Base-by-base conservation (phyloP, 1,140 invertebrate species). In the Brachionus asplanchnoidis region DNA sequence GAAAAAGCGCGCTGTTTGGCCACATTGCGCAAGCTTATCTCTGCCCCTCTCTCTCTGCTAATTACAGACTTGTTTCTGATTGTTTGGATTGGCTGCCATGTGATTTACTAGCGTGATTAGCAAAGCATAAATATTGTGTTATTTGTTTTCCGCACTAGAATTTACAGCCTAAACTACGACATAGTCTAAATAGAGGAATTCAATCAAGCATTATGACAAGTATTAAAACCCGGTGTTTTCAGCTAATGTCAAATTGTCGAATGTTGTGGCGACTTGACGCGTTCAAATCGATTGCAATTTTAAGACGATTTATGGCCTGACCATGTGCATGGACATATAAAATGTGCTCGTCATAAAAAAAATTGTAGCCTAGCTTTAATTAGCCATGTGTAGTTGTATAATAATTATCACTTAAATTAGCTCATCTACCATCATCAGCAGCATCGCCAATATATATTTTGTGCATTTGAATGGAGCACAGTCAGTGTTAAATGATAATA, bases 391-490 rank as follows among this genome's bases (percentile, higher is more conserved):
- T 0, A 50, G 73, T 77, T 77, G 50, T 77, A 77, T 77, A 77
- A 77, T 14, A 77, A 77, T 77, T 77, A 77, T 77, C 73, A 77
- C 73, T 77, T 77, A 50, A 77, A 77, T 77, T 77, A 73, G 40
- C 68, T 73, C 68, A 73, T 36, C 32, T 36, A 36, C 32, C 32
- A 36, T 36, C 32, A 36, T 36, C 28, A 28, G 1, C 32, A 36
- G 4, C 32, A 7, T 36, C 6, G 32, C 32, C 32, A 36, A 36
- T 36, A 36, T 73, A 68, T 68, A 42, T 40, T 40, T 12, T 42
- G 68, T 42, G 17, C 40, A 11, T 68, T 68, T 68, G 28, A 11
- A 17, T 40, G 36, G 17, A 17, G 4, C 68, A 17, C 66, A 42
- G 32, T 73, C 68, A 73, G 68, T 73, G 53, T 73, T n/a, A n/a